phyloP scores from a whole-genome alignment of 2,888 invertebrate species.

The Epinotia bilunana region DNA sequence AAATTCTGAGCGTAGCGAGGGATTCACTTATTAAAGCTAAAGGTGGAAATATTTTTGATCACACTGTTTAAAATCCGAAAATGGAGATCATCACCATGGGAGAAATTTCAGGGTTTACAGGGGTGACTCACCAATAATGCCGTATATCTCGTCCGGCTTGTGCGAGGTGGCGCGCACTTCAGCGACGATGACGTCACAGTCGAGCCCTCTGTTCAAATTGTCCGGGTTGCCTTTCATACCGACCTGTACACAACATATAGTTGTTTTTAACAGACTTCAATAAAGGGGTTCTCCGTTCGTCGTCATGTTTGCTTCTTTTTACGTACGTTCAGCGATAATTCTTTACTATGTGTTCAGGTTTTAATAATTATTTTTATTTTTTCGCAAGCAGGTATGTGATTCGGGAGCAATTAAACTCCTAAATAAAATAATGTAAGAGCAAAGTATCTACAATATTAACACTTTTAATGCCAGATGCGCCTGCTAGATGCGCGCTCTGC shows the following conservation, averaged over 20 bases:
- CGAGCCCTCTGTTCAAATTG: slow-evolving; percentile 95
- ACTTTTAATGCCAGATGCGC: no score
- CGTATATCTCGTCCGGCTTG: slow-evolving; percentile 99
- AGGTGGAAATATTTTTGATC: no score
- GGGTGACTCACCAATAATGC: slow-evolving; percentile 88
- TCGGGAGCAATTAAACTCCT: no score
- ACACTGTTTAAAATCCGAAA: no score
- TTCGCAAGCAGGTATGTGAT: no score
- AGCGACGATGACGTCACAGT: slow-evolving; percentile 99
- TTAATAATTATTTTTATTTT: no score
- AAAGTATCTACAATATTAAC: no score
- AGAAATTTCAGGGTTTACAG: background rate
- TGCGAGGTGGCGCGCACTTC: slow-evolving; percentile 99
- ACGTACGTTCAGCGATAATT: no score
- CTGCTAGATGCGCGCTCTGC: no score
- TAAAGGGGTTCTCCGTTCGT: background rate
- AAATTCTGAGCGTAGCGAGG: background rate
- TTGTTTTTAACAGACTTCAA: background rate
- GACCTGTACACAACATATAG: slow-evolving; percentile 79
- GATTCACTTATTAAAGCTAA: background rate
- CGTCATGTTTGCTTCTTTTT: background rate
- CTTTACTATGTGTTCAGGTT: no score
- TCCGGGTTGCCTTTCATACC: slow-evolving; percentile 98
- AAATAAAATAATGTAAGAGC: no score
- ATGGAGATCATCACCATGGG: no score